phyloP scores from a whole-genome alignment of 2,113 vertebrate genomes.

The Martes martes region DNA sequence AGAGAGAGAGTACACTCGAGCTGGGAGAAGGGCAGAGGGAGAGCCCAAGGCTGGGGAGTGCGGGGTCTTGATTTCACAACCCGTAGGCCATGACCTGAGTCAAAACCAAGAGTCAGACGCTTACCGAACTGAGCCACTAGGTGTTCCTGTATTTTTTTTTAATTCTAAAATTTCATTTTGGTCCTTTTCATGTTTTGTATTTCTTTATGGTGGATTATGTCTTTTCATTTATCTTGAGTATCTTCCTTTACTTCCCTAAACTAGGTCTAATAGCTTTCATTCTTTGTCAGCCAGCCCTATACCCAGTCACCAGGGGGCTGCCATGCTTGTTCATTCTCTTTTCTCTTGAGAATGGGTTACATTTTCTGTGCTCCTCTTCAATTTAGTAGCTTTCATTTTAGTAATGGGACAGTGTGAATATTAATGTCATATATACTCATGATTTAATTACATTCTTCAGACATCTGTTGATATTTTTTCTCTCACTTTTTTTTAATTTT shows the following conservation, averaged over 20 bases:
- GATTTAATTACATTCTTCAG: background rate
- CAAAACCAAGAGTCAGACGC: background rate
- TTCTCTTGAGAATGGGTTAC: background rate
- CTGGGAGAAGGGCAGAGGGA: background rate
- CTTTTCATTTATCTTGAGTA: background rate
- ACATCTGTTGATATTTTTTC: background rate
- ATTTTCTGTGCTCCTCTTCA: background rate
- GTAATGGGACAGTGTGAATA: background rate
- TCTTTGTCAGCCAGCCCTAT: background rate
- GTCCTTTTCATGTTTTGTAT: background rate
- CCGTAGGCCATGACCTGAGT: background rate
- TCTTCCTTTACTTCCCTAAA: background rate
- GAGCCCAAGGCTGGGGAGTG: too few relatives aligned
- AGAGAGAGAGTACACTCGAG: accelerated
- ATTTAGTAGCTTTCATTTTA: background rate
- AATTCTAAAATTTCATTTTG: background rate
- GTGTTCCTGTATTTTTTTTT: background rate
- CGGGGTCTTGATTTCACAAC: background rate
- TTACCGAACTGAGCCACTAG: background rate
- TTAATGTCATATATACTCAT: background rate
- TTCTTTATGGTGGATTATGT: background rate
- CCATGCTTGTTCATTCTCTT: background rate
- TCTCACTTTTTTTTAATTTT: background rate
- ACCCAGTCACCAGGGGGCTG: background rate
- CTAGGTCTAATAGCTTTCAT: background rate